Conservation (phyloP, 2,113 vertebrate genomes). For the Cricetomys ansorgei region DNA sequence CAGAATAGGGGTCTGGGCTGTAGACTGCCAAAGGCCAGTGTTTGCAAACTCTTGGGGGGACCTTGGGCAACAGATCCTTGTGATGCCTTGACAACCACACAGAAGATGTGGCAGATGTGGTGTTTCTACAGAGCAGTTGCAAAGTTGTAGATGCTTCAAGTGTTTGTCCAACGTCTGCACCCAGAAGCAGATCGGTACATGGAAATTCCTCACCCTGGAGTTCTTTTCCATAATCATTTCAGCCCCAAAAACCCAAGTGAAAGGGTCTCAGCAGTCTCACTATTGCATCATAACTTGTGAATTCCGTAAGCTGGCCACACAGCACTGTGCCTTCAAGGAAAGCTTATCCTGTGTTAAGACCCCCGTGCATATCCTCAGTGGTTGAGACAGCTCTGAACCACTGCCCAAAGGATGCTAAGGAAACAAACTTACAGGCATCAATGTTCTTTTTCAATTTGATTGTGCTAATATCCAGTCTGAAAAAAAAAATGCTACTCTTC, state of each 20-base stretch:
- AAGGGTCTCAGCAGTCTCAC: neutral
- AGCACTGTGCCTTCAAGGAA: neutral
- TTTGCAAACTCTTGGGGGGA: neutral
- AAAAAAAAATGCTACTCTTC: neutral
- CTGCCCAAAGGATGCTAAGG: neutral
- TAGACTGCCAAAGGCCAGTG: too few species aligned
- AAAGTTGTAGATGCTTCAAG: neutral
- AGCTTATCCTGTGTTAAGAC: neutral
- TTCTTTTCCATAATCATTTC: neutral
- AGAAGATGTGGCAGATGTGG: neutral
- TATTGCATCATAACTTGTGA: neutral
- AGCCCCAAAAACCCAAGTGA: neutral
- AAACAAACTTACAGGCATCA: neutral
- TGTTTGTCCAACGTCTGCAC: neutral
- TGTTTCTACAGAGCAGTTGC: neutral
- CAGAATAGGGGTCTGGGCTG: rapidly evolving
- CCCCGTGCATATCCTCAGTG: neutral
- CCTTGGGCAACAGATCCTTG: neutral
- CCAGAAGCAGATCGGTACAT: neutral
- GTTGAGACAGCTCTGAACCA: neutral
- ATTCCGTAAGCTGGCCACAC: neutral
- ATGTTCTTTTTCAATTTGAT: neutral
- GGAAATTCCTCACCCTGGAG: neutral
- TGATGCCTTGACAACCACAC: neutral
- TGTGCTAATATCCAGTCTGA: neutral